Conservation (phyloP, 1,140 invertebrate genomes). For the Laodelphax striatellus region DNA sequence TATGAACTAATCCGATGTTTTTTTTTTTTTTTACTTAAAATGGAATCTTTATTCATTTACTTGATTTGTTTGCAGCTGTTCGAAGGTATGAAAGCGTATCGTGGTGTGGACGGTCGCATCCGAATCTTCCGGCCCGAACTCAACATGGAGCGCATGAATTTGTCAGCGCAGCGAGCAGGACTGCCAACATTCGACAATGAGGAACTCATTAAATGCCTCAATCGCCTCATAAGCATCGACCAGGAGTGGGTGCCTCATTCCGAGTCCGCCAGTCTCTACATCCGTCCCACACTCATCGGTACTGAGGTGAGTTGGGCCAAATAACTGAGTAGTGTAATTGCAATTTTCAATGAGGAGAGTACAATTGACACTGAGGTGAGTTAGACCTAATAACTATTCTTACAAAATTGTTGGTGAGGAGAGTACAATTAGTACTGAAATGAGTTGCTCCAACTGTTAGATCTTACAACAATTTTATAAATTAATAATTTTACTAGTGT, state of each 20-base stretch:
- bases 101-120: constrained; percentile 86
- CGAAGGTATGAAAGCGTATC: constrained; percentile 97
- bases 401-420: no score
- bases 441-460: no score
- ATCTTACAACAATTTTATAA: no score
- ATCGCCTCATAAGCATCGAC: constrained; percentile 80
- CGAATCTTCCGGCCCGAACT: constrained; percentile 88
- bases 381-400: no score
- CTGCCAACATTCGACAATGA: constrained; percentile 81
- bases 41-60: no score
- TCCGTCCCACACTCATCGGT: constrained; percentile 92
- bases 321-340: no score
- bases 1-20: background rate
- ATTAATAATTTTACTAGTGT: no score
- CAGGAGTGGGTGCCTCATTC: constrained; percentile 95
- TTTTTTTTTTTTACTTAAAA: background rate
- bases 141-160: constrained; percentile 90
- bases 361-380: no score
- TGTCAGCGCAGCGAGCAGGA: constrained; percentile 68
- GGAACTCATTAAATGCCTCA: constrained; percentile 81
- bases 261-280: constrained; percentile 80
- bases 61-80: constrained; percentile 61
- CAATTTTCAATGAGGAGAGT: no score
- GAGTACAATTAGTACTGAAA: no score
- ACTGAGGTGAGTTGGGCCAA: constrained; percentile 86